Percentiles rank a stretch among this genome's conserved stretches.
Evolutionary conservation across 2,797 vertebrate species (phyloP).

Genomic region (Columba guinea): DNA sequence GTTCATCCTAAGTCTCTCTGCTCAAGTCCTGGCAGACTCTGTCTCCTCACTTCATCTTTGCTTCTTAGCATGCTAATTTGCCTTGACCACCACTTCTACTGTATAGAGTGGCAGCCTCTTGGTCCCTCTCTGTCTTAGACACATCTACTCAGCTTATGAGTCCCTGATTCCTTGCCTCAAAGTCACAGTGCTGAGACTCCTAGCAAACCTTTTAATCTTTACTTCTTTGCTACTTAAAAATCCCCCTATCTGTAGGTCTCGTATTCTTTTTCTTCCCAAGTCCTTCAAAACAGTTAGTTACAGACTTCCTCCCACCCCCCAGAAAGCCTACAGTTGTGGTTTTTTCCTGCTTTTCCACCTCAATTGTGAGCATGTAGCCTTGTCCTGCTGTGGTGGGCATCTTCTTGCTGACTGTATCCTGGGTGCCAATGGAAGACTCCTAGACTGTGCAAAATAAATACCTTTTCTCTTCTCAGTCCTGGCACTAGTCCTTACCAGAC

Average conservation of each 20-base stretch:
- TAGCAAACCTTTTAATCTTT: neutral
- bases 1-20: neutral
- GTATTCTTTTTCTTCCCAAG: neutral
- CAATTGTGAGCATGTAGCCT: neutral
- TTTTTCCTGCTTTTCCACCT: neutral
- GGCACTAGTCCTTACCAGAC: neutral
- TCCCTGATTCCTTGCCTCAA: neutral
- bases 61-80: neutral
- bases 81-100: neutral
- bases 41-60: neutral
- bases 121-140: accelerated
- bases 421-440: neutral
- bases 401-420: neutral
- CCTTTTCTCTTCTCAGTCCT: neutral
- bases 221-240: neutral
- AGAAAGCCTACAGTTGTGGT: neutral
- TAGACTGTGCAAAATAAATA: neutral
- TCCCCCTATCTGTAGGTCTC: accelerated
- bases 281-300: neutral
- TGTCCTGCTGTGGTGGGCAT: neutral
- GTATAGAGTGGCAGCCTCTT: accelerated
- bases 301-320: neutral
- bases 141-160: neutral
- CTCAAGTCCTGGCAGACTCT: neutral
- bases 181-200: neutral